Evolutionary conservation across 2,113 vertebrate genomes (phyloP), one percentile per base, ranked within the genome.

Genomic region (Marmota flaviventris): DNA sequence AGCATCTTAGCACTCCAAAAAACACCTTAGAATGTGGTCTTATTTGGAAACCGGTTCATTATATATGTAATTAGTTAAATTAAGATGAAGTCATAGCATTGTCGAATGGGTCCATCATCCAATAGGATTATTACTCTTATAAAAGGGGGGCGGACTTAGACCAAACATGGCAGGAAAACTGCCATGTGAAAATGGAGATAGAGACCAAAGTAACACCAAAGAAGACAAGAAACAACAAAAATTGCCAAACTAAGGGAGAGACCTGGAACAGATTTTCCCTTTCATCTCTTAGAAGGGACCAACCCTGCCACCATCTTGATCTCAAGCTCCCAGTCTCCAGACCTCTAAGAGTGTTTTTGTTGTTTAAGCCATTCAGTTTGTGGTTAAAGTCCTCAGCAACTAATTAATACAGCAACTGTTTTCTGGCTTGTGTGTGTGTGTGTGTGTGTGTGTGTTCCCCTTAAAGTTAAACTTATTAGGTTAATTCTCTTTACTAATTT

Each of bases 401-500:
- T 34, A 73, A 86, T n/a, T 39, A 48, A 67, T 56, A 70, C 5
- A 87, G 8, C 27, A 45, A 78, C 0, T 61, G 14, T 34, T 37
- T 42, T 22, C 22, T 39, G n/a, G 58, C 22, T 25, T 48, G 8
- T 45, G 8, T 45, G 45, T 45, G 45, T 45, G 45, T 45, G 45
- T 45, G 45, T 45, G 45, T 1, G 42, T 7, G 42, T 45, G 45
- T 45, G 45, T 45, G 42, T 45, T 27, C 22, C 34, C 13, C 9
- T 79, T 5, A 42, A 42, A 77, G 87, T 70, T 83, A 93, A 91
- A 86, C 85, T 53, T 58, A 37, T 24, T 42, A 22, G 5, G 14
- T 56, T 4, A 90, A 94, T 81, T 89, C 7, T 91, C 67, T 93
- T 73, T 24, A 25, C 12, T 69, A 53, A 13, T 56, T 94, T 95